Evolutionary conservation across 2,113 vertebrate genomes (phyloP), one percentile per base, ranked within the genome.

Genomic region (Gallinago media): DNA sequence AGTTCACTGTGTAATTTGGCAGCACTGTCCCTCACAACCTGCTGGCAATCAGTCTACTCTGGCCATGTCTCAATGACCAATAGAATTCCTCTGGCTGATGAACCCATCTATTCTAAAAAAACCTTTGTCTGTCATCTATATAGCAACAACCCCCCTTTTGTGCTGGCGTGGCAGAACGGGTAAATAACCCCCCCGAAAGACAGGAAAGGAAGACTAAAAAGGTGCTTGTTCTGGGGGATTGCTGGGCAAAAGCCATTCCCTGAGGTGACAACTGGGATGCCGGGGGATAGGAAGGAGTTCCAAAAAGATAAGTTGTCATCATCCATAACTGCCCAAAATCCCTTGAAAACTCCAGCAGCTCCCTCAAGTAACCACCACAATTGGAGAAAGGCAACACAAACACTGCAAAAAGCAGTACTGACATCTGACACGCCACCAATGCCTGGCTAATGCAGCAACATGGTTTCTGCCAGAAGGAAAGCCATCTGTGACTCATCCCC

Each of bases 401-500:
- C 56, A 8, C 3, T 14, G 2, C 29, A 31, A 25, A 59, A 67
- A 54, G 74, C 38, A 17, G 25, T 12, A 50, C 23, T 40, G 31
- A 40, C 55, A 44, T 42, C 21, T 72, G 70, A 83, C 61, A 8
- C 1, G 15, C 36, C 80, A 63, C 70, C 91, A 82, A 7, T 31
- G 56, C 42, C 85, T 72, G 67, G 71, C 56, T 85, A 27, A 26
- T 0, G 1, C 18, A 42, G 52, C 31, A 46, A 40, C 0, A 5
- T 1, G 23, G 85, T 16, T 42, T 77, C 31, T 67, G 36, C 66
- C 77, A 85, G 73, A 21, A 77, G 65, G 44, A 63, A 40, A 85
- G 22, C 85, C 85, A 82, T 90, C 88, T 96, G 91, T 72, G 78
- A 11, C 77, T 90, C 55, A 70, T 6, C 11, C 19, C 15, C 66